A percentile compares a stretch with the other conserved stretches of the same genome.
Conservation (phyloP, 2,797 vertebrate genomes). For the Heliangelus exortis region DNA sequence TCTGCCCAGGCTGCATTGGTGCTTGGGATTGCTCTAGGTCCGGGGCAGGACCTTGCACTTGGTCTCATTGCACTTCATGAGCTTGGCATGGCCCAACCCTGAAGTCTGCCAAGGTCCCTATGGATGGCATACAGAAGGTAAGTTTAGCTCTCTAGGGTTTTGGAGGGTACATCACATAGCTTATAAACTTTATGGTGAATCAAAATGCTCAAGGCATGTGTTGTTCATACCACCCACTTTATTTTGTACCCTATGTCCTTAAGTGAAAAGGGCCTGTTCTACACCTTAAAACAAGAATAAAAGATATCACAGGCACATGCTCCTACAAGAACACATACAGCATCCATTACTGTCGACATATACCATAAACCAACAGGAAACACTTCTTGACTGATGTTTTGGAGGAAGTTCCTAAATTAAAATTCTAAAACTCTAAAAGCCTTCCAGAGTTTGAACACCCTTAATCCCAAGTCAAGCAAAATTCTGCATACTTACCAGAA, state of each 20-base stretch:
- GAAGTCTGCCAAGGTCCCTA: no score
- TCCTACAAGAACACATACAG: background rate
- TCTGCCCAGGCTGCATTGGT: no score
- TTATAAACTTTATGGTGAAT: background rate
- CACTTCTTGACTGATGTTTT: background rate
- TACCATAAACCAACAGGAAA: fast-evolving
- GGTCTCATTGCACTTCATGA: no score
- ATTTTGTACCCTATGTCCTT: background rate
- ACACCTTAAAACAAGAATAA: background rate
- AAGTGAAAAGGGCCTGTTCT: background rate
- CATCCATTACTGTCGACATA: background rate
- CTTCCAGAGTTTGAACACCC: background rate
- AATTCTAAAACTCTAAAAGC: background rate
- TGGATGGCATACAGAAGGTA: background rate
- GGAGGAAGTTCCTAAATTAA: background rate
- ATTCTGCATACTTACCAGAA: background rate
- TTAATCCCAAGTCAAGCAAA: background rate
- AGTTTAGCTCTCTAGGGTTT: background rate
- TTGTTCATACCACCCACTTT: background rate
- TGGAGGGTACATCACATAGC: background rate
- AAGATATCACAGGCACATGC: background rate
- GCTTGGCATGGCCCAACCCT: no score
- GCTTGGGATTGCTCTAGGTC: no score
- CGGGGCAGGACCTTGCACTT: no score
- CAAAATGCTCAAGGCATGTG: background rate